Percentiles rank a stretch among this genome's conserved stretches.
phyloP scores from a whole-genome alignment of 2,888 invertebrate genomes.

The Phytoseiulus persimilis region DNA sequence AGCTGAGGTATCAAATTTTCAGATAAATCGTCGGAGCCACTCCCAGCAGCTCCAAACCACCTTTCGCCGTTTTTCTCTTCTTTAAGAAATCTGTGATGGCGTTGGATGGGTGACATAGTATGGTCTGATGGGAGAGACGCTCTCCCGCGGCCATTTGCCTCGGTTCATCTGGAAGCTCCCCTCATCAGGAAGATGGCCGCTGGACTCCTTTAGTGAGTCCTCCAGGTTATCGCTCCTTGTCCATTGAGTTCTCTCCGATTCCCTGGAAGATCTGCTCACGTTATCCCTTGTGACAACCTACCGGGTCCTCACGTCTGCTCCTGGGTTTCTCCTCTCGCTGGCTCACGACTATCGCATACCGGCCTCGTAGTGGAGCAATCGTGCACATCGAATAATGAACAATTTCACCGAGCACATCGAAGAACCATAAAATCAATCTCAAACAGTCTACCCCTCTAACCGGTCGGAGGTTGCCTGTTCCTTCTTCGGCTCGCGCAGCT shows the following conservation, averaged over 20 bases:
- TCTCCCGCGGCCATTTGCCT: not conserved
- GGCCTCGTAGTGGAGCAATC: no score
- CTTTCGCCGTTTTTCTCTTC: not conserved
- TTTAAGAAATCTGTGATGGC: not conserved
- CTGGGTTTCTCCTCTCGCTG: no score
- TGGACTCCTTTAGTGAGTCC: not conserved
- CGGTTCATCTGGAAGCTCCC: not conserved
- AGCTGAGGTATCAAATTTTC: constrained; percentile 33
- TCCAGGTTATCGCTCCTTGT: not conserved
- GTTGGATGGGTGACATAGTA: constrained; percentile 15
- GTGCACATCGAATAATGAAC: no score
- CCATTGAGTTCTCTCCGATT: not conserved
- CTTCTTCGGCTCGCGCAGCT: not conserved
- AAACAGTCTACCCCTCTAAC: no score
- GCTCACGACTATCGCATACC: no score
- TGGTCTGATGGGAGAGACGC: constrained; percentile 5
- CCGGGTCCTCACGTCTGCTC: not conserved
- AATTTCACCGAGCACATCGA: no score
- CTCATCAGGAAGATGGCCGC: not conserved
- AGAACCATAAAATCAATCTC: no score
- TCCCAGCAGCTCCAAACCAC: not conserved
- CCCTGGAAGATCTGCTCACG: not conserved
- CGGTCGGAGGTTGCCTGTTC: not conserved
- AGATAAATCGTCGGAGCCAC: constrained; percentile 17
- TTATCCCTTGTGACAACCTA: not conserved